Evolutionary conservation across 2,797 vertebrate genomes (phyloP).

Genomic region (Somateria mollissima): DNA sequence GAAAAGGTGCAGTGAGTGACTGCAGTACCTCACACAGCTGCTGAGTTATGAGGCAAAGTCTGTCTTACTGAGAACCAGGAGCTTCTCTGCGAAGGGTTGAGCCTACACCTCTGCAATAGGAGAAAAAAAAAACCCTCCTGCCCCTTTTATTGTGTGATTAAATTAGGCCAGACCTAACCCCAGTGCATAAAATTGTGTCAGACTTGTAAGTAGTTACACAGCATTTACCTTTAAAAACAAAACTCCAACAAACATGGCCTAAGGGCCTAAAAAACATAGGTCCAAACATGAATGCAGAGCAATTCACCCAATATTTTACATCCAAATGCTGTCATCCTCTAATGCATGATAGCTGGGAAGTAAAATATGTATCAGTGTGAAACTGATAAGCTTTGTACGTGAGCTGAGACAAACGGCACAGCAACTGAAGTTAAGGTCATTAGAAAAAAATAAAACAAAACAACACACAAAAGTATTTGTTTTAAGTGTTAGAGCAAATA

Average conservation of each 20-base stretch:
- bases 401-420: neutral
- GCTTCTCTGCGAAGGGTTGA: neutral
- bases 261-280: neutral
- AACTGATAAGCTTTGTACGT: neutral
- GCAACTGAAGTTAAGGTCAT: neutral
- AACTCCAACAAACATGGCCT: neutral
- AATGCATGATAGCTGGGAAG: neutral
- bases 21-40: neutral
- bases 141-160: neutral
- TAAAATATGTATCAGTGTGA: neutral
- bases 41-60: neutral
- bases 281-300: neutral
- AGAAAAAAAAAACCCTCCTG: neutral
- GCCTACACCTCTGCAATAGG: neutral
- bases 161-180: neutral
- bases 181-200: neutral
- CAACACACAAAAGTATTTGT: neutral
- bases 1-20: neutral
- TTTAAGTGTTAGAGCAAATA: slow-evolving; percentile 12
- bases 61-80: neutral
- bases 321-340: neutral
- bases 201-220: neutral
- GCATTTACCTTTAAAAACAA: neutral
- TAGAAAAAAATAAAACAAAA: neutral
- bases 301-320: neutral